These are phyloP conservation scores for Drosophila gaucha DNA, from an alignment of 2,888 invertebrate species.

Conservation along the genomic window DNA sequence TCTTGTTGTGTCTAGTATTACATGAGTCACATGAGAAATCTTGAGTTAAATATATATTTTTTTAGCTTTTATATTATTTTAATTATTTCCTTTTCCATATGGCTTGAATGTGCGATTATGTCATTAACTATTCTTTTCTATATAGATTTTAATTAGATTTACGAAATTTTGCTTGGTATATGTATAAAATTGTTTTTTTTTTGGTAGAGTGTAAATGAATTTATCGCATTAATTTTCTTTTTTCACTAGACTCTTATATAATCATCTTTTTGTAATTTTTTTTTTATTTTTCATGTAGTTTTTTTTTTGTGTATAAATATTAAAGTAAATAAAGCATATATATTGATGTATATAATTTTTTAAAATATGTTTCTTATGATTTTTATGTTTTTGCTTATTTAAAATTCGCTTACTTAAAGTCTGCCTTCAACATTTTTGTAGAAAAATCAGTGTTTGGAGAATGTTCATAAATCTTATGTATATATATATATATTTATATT, in stretches of 20 bases:
- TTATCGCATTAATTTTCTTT: slow-evolving; percentile 52
- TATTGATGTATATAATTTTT: slow-evolving; percentile 69
- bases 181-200: slow-evolving; percentile 63
- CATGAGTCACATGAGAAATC: slow-evolving; percentile 76
- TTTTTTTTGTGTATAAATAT: slow-evolving; percentile 65
- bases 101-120: slow-evolving; percentile 56
- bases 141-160: slow-evolving; percentile 47
- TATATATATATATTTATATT: slow-evolving; percentile 40
- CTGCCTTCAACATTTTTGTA: slow-evolving; percentile 75
- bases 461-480: slow-evolving; percentile 57
- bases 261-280: slow-evolving; percentile 56
- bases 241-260: slow-evolving; percentile 58
- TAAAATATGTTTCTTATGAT: slow-evolving; percentile 48
- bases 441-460: slow-evolving; percentile 69
- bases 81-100: slow-evolving; percentile 11
- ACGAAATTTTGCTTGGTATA: slow-evolving; percentile 48
- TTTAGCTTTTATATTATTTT: slow-evolving; percentile 7
- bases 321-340: slow-evolving; percentile 82
- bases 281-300: slow-evolving; percentile 24
- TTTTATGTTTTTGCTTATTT: slow-evolving; percentile 53
- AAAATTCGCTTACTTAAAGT: slow-evolving; percentile 71
- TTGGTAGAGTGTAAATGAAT: slow-evolving; percentile 73
- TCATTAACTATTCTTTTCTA: slow-evolving; percentile 40
- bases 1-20: slow-evolving; percentile 33
- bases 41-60: slow-evolving; percentile 20